Evolutionary conservation across 1,140 invertebrate species (phyloP), one percentile per base, ranked within the genome.

Genomic region (Cherax destructor): DNA sequence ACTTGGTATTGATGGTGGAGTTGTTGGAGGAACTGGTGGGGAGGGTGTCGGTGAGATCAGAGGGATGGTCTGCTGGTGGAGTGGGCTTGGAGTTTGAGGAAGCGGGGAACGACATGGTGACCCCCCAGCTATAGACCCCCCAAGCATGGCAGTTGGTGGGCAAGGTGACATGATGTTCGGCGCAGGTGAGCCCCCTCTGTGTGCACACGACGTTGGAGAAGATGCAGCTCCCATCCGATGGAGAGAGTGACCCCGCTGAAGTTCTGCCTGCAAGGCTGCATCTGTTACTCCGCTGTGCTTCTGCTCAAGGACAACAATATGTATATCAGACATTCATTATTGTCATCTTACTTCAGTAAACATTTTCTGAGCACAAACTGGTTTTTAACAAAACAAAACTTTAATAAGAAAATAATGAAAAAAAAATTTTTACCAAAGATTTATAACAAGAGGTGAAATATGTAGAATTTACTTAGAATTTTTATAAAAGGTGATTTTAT

Each of bases 1-100:
- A 91, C 88, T 91, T 91, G 88, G 88, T 91, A 91, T 91, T 18
- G 88, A 91, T 16, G 88, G 88, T 50, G 88, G 88, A 30, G 88
- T 91, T 24, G 88, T 91, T 21, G 88, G 74, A 7, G 88, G 88
- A 49, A 91, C 80, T 76, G 88, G 88, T 18, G 88, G 79, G 3
- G 88, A 91, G 30, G 88, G 74, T 61, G 88, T 83, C 18, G 88
- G 88, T 77, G 88, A 91, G 65, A 91, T 91, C 49, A 77, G 47
- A 6, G 72, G 88, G 13, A 91, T 83, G 59, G 65, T 81, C 56
- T 56, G 86, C 13, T 83, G 81, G 72, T 65, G 81, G 52, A 74
- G 88, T 10, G 79, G 81, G 69, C 81, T 85, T n/a, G 88, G 88
- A 13, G 88, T 85, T 18, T 24, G 83, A 21, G 88, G 88, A n/a